Evolutionary conservation across 2,797 vertebrate species (phyloP).

Genomic region (Neomorphus geoffroyi): DNA sequence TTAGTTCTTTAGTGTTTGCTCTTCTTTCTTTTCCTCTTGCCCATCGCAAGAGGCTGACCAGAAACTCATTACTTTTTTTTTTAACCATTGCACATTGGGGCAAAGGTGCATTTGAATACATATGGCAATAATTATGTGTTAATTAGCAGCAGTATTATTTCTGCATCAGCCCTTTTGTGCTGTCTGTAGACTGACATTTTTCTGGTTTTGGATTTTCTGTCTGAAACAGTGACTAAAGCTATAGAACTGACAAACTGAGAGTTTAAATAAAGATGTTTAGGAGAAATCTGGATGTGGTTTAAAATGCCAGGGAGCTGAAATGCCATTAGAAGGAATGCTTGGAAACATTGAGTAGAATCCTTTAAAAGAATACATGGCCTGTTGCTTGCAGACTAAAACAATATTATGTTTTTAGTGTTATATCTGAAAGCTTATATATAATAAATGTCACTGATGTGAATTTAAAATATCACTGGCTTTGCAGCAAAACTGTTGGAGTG

Average conservation of each 20-base stretch:
- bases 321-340: not conserved
- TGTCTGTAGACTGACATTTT: not conserved
- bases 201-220: not conserved
- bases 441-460: not conserved
- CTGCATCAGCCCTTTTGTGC: not conserved
- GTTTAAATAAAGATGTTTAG: not conserved
- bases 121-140: not conserved
- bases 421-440: not conserved
- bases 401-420: not conserved
- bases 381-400: not conserved
- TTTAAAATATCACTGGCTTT: not conserved
- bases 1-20: not conserved
- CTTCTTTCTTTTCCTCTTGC: not conserved
- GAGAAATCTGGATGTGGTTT: not conserved
- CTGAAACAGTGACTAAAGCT: not conserved
- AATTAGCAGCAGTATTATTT: not conserved
- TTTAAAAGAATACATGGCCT: not conserved
- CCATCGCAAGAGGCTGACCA: not conserved
- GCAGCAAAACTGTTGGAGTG: not conserved
- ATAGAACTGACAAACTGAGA: not conserved
- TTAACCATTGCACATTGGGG: no score
- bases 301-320: not conserved
- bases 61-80: not conserved
- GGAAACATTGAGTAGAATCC: not conserved
- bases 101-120: not conserved